phyloP scores from a whole-genome alignment of 2,888 invertebrate genomes.

The Nephrotoma appendiculata region DNA sequence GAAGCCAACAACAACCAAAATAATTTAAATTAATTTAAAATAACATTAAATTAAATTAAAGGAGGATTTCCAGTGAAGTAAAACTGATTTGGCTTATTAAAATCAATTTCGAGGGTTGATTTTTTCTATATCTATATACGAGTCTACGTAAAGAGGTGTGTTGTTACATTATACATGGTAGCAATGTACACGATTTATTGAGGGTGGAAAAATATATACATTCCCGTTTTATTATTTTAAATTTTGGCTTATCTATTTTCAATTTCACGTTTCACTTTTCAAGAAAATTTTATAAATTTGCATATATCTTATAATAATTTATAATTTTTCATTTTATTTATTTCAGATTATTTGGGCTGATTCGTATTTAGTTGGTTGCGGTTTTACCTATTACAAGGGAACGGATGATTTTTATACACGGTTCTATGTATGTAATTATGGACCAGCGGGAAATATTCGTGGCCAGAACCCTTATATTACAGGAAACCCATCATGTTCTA shows the following conservation, averaged over 20 bases:
- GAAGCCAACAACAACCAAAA: neutral
- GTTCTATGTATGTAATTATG: conserved; percentile 75
- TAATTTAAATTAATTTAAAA: neutral
- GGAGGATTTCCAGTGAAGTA: neutral
- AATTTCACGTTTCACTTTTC: neutral
- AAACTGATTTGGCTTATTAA: neutral
- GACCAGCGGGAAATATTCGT: conserved; percentile 68
- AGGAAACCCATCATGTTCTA: conserved; percentile 56
- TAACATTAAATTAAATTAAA: neutral
- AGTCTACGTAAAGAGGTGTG: neutral
- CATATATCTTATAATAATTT: neutral
- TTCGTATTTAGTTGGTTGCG: conserved; percentile 74
- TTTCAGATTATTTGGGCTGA: conserved; percentile 77
- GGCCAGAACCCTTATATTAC: conserved; percentile 62
- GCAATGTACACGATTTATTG: neutral
- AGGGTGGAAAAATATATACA: neutral
- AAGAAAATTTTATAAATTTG: neutral
- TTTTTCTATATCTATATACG: neutral
- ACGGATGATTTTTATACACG: conserved; percentile 22
- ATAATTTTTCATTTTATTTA: neutral
- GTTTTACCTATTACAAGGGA: conserved; percentile 70
- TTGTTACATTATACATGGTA: neutral
- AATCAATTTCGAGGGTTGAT: neutral
- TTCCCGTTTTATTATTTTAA: neutral
- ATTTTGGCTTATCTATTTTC: neutral